A percentile compares a stretch with the other conserved stretches of the same genome.
phyloP scores from a whole-genome alignment of 2,113 vertebrate species.

The Setophaga petechia region DNA sequence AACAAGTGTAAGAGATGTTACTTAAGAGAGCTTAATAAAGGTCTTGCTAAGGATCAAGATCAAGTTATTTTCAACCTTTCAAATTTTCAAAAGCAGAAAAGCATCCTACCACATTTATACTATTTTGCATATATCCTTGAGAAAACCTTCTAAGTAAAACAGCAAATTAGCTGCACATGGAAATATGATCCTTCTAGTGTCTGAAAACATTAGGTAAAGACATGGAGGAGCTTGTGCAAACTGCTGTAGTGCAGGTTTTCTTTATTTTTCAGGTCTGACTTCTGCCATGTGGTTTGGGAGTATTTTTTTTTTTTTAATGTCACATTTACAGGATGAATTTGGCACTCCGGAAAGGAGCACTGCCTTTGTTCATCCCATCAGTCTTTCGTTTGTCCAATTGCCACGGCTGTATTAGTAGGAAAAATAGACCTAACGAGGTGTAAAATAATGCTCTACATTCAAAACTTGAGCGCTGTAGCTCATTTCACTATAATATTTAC shows the following conservation, averaged over 20 bases:
- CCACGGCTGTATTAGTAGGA: background rate
- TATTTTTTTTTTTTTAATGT: background rate
- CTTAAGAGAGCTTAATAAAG: background rate
- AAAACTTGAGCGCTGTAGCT: background rate
- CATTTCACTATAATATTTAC: slow-evolving; percentile 32
- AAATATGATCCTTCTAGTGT: background rate
- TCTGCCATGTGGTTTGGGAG: background rate
- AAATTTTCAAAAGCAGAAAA: slow-evolving; percentile 25
- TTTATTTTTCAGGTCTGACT: background rate
- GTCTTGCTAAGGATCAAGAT: background rate
- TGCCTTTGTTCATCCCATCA: slow-evolving; percentile 15
- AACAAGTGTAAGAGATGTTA: background rate
- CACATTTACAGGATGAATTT: slow-evolving; percentile 33
- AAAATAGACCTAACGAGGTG: slow-evolving; percentile 37
- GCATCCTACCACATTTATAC: background rate
- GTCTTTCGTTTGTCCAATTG: background rate
- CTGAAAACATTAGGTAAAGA: slow-evolving; percentile 27
- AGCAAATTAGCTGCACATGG: background rate
- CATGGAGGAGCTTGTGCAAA: background rate
- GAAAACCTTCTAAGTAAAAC: slow-evolving; percentile 5
- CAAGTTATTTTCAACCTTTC: background rate
- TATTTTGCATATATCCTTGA: background rate
- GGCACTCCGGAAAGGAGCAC: background rate
- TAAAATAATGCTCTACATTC: slow-evolving; percentile 29
- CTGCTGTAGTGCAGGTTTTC: background rate